phyloP scores from a whole-genome alignment of 2,113 vertebrate genomes.

The Bubo bubo region DNA sequence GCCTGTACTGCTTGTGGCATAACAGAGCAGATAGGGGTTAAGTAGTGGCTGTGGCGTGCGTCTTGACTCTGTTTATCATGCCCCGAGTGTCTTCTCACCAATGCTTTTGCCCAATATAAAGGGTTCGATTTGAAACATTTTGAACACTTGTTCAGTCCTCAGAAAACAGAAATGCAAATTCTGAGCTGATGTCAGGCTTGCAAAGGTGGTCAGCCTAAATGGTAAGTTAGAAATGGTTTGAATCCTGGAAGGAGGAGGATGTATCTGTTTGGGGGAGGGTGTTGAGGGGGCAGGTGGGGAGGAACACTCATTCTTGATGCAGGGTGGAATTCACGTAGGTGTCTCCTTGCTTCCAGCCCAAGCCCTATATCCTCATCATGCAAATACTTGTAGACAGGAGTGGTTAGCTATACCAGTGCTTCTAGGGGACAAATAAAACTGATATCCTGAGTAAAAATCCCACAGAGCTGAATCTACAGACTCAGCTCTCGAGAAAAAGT shows the following conservation, averaged over 20 bases:
- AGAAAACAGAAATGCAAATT: neutral
- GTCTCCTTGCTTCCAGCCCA: neutral
- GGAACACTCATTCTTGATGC: neutral
- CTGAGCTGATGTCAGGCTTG: neutral
- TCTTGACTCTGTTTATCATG: neutral
- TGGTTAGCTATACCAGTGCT: neutral
- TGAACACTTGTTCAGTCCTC: neutral
- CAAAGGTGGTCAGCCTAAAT: neutral
- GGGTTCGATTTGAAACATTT: neutral
- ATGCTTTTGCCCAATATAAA: neutral
- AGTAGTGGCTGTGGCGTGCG: neutral
- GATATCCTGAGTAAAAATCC: neutral
- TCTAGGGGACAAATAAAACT: neutral
- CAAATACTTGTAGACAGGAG: neutral
- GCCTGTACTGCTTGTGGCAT: neutral
- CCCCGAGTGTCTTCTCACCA: too few species aligned
- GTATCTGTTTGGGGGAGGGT: neutral
- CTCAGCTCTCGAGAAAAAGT: neutral
- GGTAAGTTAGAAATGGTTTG: neutral
- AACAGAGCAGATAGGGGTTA: neutral
- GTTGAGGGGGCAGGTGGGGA: too few species aligned
- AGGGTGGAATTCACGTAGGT: accelerated
- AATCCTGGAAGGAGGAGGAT: neutral
- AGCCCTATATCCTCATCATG: neutral
- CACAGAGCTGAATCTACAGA: neutral